Base-by-base conservation (phyloP, 2,797 vertebrate genomes). In the Tokudaia muenninki region DNA sequence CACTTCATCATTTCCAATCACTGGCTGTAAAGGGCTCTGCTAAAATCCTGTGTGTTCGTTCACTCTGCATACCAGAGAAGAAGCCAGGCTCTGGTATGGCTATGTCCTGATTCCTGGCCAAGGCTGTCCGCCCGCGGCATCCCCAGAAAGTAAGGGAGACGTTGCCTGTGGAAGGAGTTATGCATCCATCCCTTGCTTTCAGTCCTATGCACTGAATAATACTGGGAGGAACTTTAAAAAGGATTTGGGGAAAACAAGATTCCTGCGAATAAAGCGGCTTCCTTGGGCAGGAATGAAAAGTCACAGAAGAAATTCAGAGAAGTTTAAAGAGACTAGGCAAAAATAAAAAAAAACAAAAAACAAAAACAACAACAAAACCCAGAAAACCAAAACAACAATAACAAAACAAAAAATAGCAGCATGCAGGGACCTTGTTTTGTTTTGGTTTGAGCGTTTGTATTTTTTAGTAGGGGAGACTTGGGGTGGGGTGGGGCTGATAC, bases 11-110 rank as follows among this genome's bases (percentile, higher is more conserved):
- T 75, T 87, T 93, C 80, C 34, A 89, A 55, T 81, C 90, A 59
- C 75, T 91, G 75, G 0, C 65, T 97, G 55, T 31, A 96, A 97
- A 96, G 3, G 93, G n/a, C 72, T 29, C 87, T 91, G 47, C 91
- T 97, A 90, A 84, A 67, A 80, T 41, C 7, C 31, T 6, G 59
- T 21, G n/a, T 34, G 41, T 31, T 63, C 63, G 41, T 31, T 63
- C 63, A 10, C 7, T 94, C 22, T 65, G 65, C 41, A 1, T 98
- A 65, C 91, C 81, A 87, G 77, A 86, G 80, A 74, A 91, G 72
- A 81, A 96, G 91, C 37, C 70, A 61, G 22, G 37, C 26, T n/a
- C 82, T 80, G 57, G 37, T 7, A 37, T 57, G 63, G 24, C 26
- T 24, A 52, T n/a, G 21, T 26, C 78, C 63, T 41, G 55, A 24